Percentiles rank a stretch among this genome's conserved stretches.
Conservation (phyloP, 2,888 invertebrate species). For the Xestoiulus laeticollis region DNA sequence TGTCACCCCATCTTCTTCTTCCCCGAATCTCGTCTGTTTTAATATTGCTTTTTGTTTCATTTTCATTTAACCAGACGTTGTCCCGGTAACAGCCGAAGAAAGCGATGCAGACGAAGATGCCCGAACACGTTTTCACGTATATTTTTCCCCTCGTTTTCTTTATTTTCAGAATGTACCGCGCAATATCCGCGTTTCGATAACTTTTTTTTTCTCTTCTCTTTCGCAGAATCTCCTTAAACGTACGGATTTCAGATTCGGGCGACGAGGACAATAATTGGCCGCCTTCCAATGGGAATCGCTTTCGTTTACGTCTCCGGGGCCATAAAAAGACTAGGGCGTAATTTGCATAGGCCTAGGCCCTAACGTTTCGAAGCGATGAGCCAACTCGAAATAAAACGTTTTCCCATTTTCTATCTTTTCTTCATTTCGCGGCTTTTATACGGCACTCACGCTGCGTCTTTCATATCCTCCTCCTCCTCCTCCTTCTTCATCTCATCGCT, state of each 20-base stretch:
- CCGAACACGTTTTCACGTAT: background rate
- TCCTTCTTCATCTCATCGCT: too few species aligned
- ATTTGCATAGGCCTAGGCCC: constrained; percentile 5
- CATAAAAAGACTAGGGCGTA: constrained; percentile 14
- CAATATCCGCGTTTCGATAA: background rate
- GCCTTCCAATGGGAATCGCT: background rate
- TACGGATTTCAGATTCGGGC: background rate
- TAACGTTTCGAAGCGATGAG: background rate
- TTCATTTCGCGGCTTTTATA: background rate
- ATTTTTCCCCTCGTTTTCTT: background rate
- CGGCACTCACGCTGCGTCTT: background rate
- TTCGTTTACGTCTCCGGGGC: background rate
- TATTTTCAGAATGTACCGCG: background rate
- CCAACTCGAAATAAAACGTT: constrained; percentile 37
- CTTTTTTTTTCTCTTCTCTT: background rate
- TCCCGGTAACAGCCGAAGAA: background rate
- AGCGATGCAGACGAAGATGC: background rate
- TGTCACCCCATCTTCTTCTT: background rate
- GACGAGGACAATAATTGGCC: background rate
- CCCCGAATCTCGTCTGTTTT: background rate
- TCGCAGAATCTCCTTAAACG: background rate
- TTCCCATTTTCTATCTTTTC: background rate
- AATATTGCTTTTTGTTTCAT: constrained; percentile 16
- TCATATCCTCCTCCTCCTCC: background rate
- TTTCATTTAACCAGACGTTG: background rate